Conservation (phyloP, 2,113 vertebrate genomes). For the Polypterus senegalus region DNA sequence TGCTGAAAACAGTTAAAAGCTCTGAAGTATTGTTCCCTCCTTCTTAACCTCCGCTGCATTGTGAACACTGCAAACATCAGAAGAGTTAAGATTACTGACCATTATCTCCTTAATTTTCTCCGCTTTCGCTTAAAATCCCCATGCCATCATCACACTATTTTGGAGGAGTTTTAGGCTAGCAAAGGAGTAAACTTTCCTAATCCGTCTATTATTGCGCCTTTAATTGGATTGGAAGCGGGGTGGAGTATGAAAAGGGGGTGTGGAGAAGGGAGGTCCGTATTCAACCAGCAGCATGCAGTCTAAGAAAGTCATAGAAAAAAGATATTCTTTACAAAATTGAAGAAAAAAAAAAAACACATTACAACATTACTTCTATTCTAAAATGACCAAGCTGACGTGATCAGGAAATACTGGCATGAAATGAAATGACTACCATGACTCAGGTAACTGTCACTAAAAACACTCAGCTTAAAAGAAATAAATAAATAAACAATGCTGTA, state of each 20-base stretch:
- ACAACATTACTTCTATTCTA: constrained; percentile 16
- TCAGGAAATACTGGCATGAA: no score
- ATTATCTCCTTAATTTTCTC: constrained; percentile 85
- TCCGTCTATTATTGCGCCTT: constrained; percentile 88
- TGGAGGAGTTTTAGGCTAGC: constrained; percentile 63
- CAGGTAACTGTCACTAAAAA: no score
- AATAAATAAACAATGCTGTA: no score
- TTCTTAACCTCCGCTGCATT: constrained; percentile 54
- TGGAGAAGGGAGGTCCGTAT: constrained; percentile 39
- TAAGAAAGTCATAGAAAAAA: no score
- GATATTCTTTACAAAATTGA: no score
- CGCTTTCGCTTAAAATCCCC: constrained; percentile 74
- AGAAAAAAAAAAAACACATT: constrained; percentile 16
- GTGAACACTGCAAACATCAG: constrained; percentile 73
- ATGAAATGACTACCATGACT: no score
- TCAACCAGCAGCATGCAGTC: no score
- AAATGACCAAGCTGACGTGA: not conserved
- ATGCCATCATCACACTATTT: constrained; percentile 62
- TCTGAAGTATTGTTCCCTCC: constrained; percentile 48
- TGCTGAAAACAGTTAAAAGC: constrained; percentile 67
- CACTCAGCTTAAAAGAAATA: no score
- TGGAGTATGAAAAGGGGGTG: constrained; percentile 79
- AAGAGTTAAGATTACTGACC: constrained; percentile 78
- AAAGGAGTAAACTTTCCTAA: constrained; percentile 95
- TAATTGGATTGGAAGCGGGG: constrained; percentile 92